Base-by-base conservation (phyloP, 2,888 invertebrate genomes). In the Abrostola triplasia region DNA sequence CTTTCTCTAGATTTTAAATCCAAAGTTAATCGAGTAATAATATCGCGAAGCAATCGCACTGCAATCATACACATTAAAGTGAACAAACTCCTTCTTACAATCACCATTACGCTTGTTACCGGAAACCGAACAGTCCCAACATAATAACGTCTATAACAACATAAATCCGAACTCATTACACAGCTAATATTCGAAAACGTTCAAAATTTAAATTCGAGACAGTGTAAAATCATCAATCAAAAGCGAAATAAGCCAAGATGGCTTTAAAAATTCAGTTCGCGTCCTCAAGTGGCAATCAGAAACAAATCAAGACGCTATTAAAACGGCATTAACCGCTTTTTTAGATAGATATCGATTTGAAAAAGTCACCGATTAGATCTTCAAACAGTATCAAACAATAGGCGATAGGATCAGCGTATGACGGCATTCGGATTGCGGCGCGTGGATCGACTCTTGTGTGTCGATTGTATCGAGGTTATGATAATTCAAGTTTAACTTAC, bases 281-380 rank as follows among this genome's bases (percentile, higher is more conserved):
- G 84, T 88, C 86, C 83, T 84, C 79, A 80, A 80, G 83, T 83
- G 83, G 90, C 88, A 90, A 91, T 92, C 89, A 91, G 89, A 90
- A 91, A 87, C 87, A 88, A 91, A 92, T 92, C 91, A 89, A 85
- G 87, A 83, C 74, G 85, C 90, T 90, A 92, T 92, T 92, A 92
- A 91, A 92, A 88, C 88, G 77, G 87, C 92, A 92, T 92, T 90
- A 91, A 84, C 82, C 80, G 82, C 52, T 79, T 82, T 83, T 87
- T 84, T 83, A 88, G 90, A 91, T 89, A 87, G 82, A 82, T 89
- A 92, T 91, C 90, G 90, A 91, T 92, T 86, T 73, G 83, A 86
- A 89, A 88, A 85, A 82, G 80, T 69, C 68, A 53, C 59, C 81
- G 91, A 90, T 91, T 88, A 88, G 77, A 90, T 90, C 88, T 88